Conservation (phyloP, 2,888 invertebrate genomes). For the Thera britannica region DNA sequence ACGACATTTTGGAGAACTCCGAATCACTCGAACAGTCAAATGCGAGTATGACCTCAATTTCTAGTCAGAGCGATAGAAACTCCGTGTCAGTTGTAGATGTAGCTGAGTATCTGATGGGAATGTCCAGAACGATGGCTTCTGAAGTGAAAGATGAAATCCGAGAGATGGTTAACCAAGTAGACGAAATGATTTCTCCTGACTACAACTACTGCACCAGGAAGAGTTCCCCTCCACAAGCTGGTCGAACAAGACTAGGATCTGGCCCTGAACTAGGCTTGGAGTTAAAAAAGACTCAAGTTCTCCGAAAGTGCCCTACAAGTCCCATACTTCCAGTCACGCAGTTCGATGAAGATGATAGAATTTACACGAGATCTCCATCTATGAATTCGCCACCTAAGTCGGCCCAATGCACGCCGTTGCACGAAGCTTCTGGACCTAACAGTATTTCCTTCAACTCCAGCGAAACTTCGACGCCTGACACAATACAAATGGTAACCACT, state of each 20-base stretch:
- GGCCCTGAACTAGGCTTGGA: constrained; percentile 77
- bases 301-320: constrained; percentile 80
- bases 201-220: constrained; percentile 66
- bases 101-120: constrained; percentile 91
- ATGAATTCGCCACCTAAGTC: constrained; percentile 75
- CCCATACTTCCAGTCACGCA: constrained; percentile 66
- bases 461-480: constrained; percentile 82
- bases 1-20: constrained; percentile 90
- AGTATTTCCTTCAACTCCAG: constrained; percentile 82
- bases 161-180: constrained; percentile 90
- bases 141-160: constrained; percentile 92
- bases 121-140: constrained; percentile 91
- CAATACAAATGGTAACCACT: constrained; percentile 77
- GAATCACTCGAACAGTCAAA: constrained; percentile 85
- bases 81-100: constrained; percentile 91
- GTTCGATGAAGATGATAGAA: constrained; percentile 70
- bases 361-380: constrained; percentile 63
- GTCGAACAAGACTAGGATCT: constrained; percentile 71
- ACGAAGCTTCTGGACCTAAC: constrained; percentile 74
- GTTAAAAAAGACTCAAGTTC: constrained; percentile 59
- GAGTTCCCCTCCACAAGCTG: constrained; percentile 77
- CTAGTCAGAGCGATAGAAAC: constrained; percentile 87
- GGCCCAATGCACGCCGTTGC: constrained; percentile 73
- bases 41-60: constrained; percentile 78
- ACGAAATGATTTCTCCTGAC: constrained; percentile 86